Base-by-base conservation (phyloP, 30 jellyfish, hydroid and myxozoan species). In the Chironex yamaguchii region DNA sequence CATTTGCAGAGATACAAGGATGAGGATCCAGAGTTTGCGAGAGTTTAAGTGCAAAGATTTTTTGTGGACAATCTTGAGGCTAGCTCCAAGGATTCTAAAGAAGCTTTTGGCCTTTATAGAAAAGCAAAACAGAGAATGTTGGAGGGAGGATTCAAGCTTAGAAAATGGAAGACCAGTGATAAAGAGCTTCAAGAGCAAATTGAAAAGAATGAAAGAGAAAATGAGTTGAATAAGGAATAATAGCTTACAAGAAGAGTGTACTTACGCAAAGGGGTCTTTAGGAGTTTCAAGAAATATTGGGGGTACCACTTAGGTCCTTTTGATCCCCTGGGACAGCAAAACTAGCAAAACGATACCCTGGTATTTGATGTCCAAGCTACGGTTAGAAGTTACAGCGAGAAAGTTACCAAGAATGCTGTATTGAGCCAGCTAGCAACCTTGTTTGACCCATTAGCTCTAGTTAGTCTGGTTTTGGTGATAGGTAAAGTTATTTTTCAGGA, bases 241-340 rank as follows among this genome's bases (percentile, higher is more conserved):
- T n/a, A 30, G 6, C 11, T 6, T n/a, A 4, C 20, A 30, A 34
- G 73, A 73, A 2, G 86, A 36, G 17, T 4, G 65, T 34, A 80
- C 84, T 25, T 49, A 67, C 48, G 91, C 82, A 4, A 34, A 80
- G 74, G 91, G 67, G 27, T 25, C 71, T 17, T 49, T 80, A 36
- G 84, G 91, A 36, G 14, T 80, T 12, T 80, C 84, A 13, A 48
- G 49, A 49, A 65, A 63, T 27, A 78, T 54, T 25, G 91, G 91
- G 48, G 91, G 84, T 6, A 68, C 68, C 62, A 82, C 93, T 3
- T 67, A 82, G 67, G 80, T 82, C 1, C 69, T 67, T 27, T 86
- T 86, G n/a, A 52, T 82, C 50, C 71, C 87, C 20, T 82, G 93
- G 93, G 86, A 82, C 32, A 82, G 64, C 28, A 53, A 52, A 4